Conservation (phyloP, 2,113 vertebrate species). For the Podarcis muralis region DNA sequence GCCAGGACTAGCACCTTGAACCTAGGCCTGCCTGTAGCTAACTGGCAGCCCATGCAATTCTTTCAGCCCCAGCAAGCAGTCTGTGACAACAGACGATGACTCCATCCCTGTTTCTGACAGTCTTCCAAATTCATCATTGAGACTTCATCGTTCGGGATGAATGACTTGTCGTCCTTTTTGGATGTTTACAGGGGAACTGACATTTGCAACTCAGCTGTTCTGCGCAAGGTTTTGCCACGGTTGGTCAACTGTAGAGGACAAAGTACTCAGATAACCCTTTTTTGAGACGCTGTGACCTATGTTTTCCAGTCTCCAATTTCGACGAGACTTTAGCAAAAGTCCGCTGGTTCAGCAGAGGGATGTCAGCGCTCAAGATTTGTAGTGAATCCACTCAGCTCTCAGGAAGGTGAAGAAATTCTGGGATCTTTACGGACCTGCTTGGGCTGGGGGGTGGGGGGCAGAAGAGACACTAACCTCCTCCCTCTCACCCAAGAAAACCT, state of each 20-base stretch:
- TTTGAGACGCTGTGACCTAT: neutral
- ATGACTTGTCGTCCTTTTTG: neutral
- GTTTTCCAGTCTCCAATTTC: neutral
- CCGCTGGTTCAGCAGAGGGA: neutral
- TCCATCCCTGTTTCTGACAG: neutral
- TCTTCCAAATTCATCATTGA: neutral
- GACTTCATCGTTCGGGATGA: neutral
- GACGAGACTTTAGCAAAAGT: neutral
- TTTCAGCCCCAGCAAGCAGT: no score
- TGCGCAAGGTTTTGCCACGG: neutral
- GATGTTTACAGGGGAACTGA: neutral
- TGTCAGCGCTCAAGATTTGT: neutral
- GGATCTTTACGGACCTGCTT: no score
- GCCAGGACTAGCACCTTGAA: no score
- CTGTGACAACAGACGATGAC: no score
- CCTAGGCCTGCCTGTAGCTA: no score
- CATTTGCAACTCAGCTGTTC: neutral
- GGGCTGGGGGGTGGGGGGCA: no score
- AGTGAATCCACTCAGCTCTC: no score
- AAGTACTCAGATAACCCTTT: neutral
- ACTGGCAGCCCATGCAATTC: no score
- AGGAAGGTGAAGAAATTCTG: neutral
- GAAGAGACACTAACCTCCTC: no score
- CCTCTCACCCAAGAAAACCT: no score
- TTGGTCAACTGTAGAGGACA: neutral